These are phyloP conservation scores for Ia io DNA, from an alignment of 2,113 vertebrate species.

Conservation along the genomic window DNA sequence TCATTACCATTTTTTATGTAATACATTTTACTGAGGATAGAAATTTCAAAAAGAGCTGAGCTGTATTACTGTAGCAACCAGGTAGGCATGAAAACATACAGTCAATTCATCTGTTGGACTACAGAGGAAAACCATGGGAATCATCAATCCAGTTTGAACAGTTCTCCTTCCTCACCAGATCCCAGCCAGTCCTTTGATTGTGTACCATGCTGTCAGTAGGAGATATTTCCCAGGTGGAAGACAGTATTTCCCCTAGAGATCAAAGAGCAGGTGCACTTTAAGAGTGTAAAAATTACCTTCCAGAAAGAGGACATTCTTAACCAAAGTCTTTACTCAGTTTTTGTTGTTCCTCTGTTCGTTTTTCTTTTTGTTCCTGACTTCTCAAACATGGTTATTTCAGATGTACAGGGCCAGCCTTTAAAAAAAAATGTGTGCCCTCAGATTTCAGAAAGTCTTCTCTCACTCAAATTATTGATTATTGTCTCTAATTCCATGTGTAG, in stretches of 20 bases:
- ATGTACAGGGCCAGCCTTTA: not conserved
- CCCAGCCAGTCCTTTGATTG: not conserved
- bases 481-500: not conserved
- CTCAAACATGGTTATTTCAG: not conserved
- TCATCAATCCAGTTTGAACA: not conserved
- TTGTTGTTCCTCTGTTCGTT: not conserved
- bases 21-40: not conserved
- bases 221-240: not conserved
- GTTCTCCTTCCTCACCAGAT: not conserved
- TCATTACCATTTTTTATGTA: not conserved
- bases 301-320: not conserved
- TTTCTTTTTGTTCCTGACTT: not conserved
- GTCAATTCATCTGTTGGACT: not conserved
- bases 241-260: not conserved
- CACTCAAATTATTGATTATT: not conserved
- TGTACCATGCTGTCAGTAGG: not conserved
- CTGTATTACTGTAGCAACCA: slow-evolving; percentile 61
- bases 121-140: not conserved
- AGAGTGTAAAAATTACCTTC: not conserved
- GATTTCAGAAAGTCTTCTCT: not conserved
- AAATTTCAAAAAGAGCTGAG: slow-evolving; percentile 16
- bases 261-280: not conserved
- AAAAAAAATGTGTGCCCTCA: not conserved
- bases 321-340: not conserved
- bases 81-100: not conserved